Conservation (phyloP, 2,888 invertebrate genomes). For the Argyra leucocephala region DNA sequence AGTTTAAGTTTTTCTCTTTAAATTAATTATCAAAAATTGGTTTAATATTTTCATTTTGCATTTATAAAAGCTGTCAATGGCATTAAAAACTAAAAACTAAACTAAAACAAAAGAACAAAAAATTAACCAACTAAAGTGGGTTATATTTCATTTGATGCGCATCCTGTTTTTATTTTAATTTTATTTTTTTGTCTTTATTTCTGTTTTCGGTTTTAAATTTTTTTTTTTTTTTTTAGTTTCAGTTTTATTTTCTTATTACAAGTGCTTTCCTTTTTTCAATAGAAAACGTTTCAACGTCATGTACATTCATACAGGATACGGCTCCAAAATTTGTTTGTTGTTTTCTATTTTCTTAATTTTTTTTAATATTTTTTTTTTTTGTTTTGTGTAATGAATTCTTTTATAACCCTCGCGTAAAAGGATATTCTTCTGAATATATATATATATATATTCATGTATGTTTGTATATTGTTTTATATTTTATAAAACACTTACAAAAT, state of each 20-base stretch:
- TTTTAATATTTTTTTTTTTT: neutral
- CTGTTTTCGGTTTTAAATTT: too few relatives aligned
- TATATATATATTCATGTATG: too few relatives aligned
- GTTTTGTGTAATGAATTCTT: neutral
- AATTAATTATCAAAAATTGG: too few relatives aligned
- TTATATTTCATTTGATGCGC: neutral
- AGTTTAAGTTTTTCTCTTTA: too few relatives aligned
- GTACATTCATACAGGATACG: neutral
- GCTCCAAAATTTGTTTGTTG: neutral
- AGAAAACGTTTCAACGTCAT: neutral
- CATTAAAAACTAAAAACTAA: too few relatives aligned
- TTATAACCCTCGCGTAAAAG: conserved; percentile 2
- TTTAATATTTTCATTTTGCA: too few relatives aligned
- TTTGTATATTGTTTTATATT: too few relatives aligned
- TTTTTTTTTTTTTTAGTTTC: too few relatives aligned
- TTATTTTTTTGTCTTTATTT: neutral
- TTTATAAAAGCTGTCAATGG: too few relatives aligned
- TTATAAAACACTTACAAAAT: too few relatives aligned
- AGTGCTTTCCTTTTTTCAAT: neutral
- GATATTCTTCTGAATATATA: neutral
- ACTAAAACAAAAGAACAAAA: too few relatives aligned
- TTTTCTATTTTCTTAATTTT: neutral
- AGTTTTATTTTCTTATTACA: too few relatives aligned
- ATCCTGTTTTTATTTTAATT: neutral
- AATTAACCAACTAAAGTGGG: neutral